Evolutionary conservation across 2,113 vertebrate genomes (phyloP), one percentile per base, ranked within the genome.

Genomic region (Elephas maximus): DNA sequence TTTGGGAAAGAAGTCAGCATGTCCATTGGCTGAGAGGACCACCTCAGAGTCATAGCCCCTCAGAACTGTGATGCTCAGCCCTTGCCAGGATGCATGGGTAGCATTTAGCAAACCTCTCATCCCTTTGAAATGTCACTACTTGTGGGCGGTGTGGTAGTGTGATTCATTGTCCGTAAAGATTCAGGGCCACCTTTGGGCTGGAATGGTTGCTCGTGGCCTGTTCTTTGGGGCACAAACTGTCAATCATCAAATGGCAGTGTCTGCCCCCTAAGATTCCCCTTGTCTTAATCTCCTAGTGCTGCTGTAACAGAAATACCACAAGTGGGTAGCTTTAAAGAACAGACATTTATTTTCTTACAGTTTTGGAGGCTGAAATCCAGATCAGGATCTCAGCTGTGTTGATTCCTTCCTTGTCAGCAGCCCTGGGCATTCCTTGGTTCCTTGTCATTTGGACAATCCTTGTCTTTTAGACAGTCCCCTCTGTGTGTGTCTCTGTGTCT

Each of bases 181-280:
- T 81, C 82, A 11, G 76, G 92, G 93, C 41, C 0, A 1, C 4
- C 1, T 2, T 8, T 20, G 24, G 1, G 5, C 45, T 74, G 23
- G 24, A 21, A 28, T 23, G 14, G 15, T 28, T 44, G 23, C 7
- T 12, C 1, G 0, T 20, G 37, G 45, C 48, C 51, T 48, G 14
- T 51, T 74, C 87, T 53, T 57, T 24, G 53, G 48, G 69, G 57
- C 60, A 41, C n/a, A 23, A 14, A 74, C 41, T 48, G 8, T 8
- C 28, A n/a, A 15, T 84, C 48, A 9, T 2, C 11, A 84, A 26
- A 74, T 2, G 57, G 18, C 8, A 0, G 9, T 41, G 6, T 9
- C 30, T 67, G 28, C 44, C 62, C 60, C 45, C 65, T 1, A 11
- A 11, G 20, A 21, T 10, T 18, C n/a, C 26, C n/a, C 33, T 37